Evolutionary conservation across 1,140 invertebrate species (phyloP).

Genomic region (Latrodectus geometricus): DNA sequence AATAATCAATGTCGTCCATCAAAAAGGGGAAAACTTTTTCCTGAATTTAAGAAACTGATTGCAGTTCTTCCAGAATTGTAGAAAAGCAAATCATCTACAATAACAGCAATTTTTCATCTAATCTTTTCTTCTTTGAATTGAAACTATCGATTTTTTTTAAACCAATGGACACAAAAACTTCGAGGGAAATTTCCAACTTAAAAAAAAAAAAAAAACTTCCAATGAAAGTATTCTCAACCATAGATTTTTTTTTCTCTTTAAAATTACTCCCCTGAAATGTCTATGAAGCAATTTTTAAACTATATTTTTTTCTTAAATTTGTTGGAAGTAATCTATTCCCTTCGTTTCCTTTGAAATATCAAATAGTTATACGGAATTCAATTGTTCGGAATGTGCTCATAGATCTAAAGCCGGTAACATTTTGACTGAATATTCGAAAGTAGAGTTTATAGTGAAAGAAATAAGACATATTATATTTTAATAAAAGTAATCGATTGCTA

Average conservation of each 20-base stretch:
- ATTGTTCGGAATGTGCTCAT: too few relatives aligned
- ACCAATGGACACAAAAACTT: background rate
- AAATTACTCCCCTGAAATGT: background rate
- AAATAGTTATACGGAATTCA: too few relatives aligned
- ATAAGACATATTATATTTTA: too few relatives aligned
- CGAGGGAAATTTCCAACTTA: background rate
- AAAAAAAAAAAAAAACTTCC: background rate
- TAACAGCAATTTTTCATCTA: constrained; percentile 2
- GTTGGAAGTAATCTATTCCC: background rate
- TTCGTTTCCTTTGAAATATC: too few relatives aligned
- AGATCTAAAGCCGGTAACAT: too few relatives aligned
- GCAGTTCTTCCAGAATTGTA: background rate
- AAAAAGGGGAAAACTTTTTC: background rate
- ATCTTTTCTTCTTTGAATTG: background rate
- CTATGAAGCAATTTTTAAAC: background rate
- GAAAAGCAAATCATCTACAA: background rate
- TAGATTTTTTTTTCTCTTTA: background rate
- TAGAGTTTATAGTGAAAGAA: too few relatives aligned
- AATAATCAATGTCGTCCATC: background rate
- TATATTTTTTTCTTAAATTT: background rate
- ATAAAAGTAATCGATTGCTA: too few relatives aligned
- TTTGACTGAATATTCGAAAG: too few relatives aligned
- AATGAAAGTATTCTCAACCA: background rate
- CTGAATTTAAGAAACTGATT: background rate
- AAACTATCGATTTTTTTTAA: background rate